These are phyloP conservation scores for Synaphobranchus kaupii DNA, from an alignment of 2,797 vertebrate genomes.

Conservation along the genomic window DNA sequence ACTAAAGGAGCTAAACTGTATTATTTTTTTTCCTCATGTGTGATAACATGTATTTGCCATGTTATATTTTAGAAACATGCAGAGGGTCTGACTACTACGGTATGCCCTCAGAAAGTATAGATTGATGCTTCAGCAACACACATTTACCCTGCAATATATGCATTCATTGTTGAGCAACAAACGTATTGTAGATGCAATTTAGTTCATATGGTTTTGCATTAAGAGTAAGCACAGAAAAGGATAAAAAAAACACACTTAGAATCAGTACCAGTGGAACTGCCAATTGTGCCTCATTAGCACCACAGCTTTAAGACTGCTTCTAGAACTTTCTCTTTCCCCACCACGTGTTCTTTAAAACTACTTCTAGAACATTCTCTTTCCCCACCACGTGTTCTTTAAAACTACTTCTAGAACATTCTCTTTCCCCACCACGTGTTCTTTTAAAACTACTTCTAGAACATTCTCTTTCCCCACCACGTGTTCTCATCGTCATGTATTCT, in stretches of 20 bases:
- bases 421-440: background rate
- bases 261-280: background rate
- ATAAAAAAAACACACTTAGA: background rate
- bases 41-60: background rate
- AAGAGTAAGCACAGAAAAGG: background rate
- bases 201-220: background rate
- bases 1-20: background rate
- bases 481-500: too few species aligned
- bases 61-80: background rate
- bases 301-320: background rate
- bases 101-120: background rate
- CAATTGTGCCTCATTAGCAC: background rate
- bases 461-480: too few species aligned
- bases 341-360: background rate
- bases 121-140: background rate
- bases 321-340: background rate
- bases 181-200: background rate
- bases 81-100: background rate
- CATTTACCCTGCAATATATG: background rate
- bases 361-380: too few species aligned
- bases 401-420: too few species aligned
- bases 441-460: too few species aligned
- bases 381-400: background rate
- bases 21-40: background rate
- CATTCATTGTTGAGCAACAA: background rate